Base-by-base conservation (phyloP, 2,113 vertebrate genomes). In the Erythrocercus mccallii region DNA sequence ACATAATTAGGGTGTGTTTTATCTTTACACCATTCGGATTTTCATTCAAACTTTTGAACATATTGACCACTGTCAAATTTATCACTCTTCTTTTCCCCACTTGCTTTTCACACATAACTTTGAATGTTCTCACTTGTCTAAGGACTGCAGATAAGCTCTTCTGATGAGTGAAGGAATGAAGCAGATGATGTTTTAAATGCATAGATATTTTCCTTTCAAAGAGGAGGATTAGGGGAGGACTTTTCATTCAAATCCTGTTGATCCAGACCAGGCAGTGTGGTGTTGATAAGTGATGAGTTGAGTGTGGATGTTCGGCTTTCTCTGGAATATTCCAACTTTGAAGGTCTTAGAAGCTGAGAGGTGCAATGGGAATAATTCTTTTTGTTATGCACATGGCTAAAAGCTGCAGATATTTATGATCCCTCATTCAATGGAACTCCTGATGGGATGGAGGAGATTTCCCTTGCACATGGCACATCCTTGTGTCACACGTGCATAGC, bases 41-140 rank as follows among this genome's bases (percentile, higher is more conserved):
- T 82, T 47, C 53, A 81, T 56, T 62, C 51, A 50, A 16, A 25
- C 51, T 71, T 73, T 56, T 68, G 7, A 56, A 44, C 74, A 60
- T 76, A 72, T 85, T 95, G 87, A 82, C 61, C 61, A 61, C 61
- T 82, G 66, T 40, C 62, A 83, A 51, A 79, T 60, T 58, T 62
- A 64, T 56, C 56, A 22, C 51, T 81, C 38, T 56, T 56, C 45
- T 76, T 19, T 60, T 51, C 44, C 35, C 65, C 83, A 13, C 68
- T 87, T 73, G n/a, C 64, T 81, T 71, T 87, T 81, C 13, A 2
- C 60, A 62, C 51, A 0, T 62, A 58, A 51, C 38, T 91, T 66
- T 10, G 38, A 42, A 17, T 70, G 40, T 78, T 81, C 37, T 28
- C 45, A 14, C 69, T 84, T 77, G 47, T 37, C 73, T 62, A 31